phyloP scores from a whole-genome alignment of 2,113 vertebrate species.

The Nothoprocta perdicaria region DNA sequence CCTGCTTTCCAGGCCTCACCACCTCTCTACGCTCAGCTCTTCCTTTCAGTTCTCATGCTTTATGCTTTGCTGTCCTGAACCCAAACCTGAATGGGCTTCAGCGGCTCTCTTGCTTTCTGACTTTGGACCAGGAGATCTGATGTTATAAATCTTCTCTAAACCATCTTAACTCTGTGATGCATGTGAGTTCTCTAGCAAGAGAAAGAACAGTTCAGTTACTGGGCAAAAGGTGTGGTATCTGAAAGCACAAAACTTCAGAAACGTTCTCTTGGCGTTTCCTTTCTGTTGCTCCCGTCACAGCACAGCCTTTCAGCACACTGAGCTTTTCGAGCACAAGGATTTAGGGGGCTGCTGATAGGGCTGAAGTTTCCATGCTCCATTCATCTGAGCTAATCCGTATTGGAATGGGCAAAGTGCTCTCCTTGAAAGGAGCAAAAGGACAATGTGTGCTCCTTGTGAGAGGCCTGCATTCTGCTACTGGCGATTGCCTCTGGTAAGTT shows the following conservation, averaged over 20 bases:
- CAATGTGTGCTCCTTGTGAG: not conserved
- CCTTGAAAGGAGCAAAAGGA: not conserved
- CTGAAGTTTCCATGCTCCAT: not conserved
- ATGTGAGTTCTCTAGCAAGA: not conserved
- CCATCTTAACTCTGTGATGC: not conserved
- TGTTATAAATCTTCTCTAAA: not conserved
- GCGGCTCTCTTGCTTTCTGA: conserved; percentile 8
- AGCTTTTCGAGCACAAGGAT: not conserved
- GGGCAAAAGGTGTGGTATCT: not conserved
- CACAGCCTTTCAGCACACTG: not conserved
- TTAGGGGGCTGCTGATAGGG: not conserved
- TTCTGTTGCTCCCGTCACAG: not conserved
- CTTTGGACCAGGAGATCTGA: not conserved
- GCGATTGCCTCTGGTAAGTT: not conserved
- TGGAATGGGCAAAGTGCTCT: not conserved
- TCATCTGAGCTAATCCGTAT: not conserved
- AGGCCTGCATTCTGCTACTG: not conserved
- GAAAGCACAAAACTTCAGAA: not conserved
- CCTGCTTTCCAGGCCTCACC: conserved; percentile 13
- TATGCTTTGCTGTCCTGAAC: conserved; percentile 26
- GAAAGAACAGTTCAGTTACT: not conserved
- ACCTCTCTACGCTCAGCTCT: conserved; percentile 27
- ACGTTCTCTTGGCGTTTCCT: not conserved
- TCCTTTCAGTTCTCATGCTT: conserved; percentile 28
- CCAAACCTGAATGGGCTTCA: conserved; percentile 38